Percentiles rank a stretch among this genome's conserved stretches.
phyloP scores from a whole-genome alignment of 1,140 invertebrate genomes.

The Mya arenaria region DNA sequence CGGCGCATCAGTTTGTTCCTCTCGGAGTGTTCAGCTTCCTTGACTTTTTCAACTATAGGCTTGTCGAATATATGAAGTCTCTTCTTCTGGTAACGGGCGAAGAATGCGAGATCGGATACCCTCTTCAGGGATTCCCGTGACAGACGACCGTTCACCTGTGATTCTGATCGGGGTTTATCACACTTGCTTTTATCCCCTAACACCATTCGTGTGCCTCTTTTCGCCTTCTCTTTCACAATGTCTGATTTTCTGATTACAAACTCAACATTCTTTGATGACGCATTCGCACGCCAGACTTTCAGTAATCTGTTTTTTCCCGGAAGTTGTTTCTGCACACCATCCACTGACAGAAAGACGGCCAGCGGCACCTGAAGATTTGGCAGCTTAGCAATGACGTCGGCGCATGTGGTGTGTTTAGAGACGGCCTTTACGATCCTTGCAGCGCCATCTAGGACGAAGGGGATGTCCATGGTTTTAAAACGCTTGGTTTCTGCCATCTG shows the following conservation, averaged over 20 bases:
- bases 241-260: constrained; percentile 39
- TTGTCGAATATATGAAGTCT: constrained; percentile 7
- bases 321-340: constrained; percentile 42
- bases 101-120: constrained; percentile 51
- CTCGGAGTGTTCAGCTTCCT: not conserved
- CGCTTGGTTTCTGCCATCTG: constrained; percentile 34
- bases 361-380: constrained; percentile 27
- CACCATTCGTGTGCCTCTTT: constrained; percentile 6
- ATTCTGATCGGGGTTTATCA: not conserved
- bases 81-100: constrained; percentile 37
- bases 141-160: not conserved
- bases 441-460: constrained; percentile 39
- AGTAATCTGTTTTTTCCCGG: constrained; percentile 34
- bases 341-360: constrained; percentile 37
- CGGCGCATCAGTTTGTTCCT: constrained; percentile 13
- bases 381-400: constrained; percentile 44
- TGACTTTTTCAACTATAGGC: not conserved
- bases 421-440: constrained; percentile 19
- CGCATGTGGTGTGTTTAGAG: constrained; percentile 45
- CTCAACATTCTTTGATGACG: constrained; percentile 12
- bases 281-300: constrained; percentile 41
- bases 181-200: not conserved
- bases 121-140: constrained; percentile 32
- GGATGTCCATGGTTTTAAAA: constrained; percentile 26
- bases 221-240: not conserved